A percentile compares a stretch with the other conserved stretches of the same genome.
Evolutionary conservation across 1,140 invertebrate species (phyloP).

Genomic region (Drosophila orena): DNA sequence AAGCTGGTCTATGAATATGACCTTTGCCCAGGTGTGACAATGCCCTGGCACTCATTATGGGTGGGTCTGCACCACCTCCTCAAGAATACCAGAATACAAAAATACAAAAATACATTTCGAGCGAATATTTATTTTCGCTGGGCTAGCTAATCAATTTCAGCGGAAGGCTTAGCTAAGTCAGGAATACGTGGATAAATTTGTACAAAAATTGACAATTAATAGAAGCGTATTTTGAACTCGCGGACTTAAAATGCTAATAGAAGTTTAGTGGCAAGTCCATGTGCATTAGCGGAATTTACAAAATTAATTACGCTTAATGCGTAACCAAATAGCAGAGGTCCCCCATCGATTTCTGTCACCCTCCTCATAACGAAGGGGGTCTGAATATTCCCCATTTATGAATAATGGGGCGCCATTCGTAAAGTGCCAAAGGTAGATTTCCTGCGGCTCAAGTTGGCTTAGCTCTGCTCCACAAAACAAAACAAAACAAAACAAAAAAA

Average conservation of each 20-base stretch:
- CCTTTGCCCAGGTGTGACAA: conserved; percentile 37
- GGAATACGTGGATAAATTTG: conserved; percentile 11
- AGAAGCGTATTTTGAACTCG: conserved; percentile 51
- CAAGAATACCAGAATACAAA: not conserved
- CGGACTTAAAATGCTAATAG: conserved; percentile 63
- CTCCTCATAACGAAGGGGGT: conserved; percentile 5
- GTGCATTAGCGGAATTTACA: conserved; percentile 41
- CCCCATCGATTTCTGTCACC: conserved; percentile 66
- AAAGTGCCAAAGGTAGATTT: conserved; percentile 52
- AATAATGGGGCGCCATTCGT: conserved; percentile 73
- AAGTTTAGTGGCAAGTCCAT: conserved; percentile 48
- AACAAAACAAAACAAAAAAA: not conserved
- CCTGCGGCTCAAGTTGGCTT: conserved; percentile 45
- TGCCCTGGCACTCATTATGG: conserved; percentile 15
- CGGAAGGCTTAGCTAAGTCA: conserved; percentile 12
- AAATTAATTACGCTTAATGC: conserved; percentile 65
- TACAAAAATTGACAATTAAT: conserved; percentile 42
- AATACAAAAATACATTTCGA: not conserved
- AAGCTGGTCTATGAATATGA: conserved; percentile 25
- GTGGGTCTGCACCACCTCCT: not conserved
- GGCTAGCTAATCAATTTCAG: conserved; percentile 36
- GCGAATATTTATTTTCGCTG: conserved; percentile 14
- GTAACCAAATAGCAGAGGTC: conserved; percentile 44
- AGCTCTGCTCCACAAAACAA: conserved; percentile 3
- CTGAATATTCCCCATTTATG: conserved; percentile 31